These are phyloP conservation scores for Anguilla rostrata DNA, from an alignment of 2,113 vertebrate genomes.

Conservation along the genomic window DNA sequence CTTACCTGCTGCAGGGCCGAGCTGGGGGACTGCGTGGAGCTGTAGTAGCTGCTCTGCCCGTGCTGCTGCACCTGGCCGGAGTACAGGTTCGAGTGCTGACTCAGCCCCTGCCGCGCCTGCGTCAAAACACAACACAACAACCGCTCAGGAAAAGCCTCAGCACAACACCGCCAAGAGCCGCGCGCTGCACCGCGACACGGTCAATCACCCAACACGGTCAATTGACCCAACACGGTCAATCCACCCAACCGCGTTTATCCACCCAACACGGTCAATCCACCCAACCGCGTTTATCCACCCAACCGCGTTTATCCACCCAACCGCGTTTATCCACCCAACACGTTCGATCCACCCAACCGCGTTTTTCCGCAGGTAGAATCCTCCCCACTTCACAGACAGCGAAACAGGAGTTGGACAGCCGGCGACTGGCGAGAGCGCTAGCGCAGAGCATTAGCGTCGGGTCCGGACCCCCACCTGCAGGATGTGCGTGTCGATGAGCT, in stretches of 20 bases:
- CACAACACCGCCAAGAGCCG: too few relatives aligned
- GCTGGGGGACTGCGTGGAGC: slow-evolving; percentile 88
- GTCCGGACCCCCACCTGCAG: slow-evolving; percentile 76
- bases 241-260: too few relatives aligned
- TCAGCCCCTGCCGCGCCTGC: slow-evolving; percentile 93
- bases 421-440: not conserved
- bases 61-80: slow-evolving; percentile 94
- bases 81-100: slow-evolving; percentile 94
- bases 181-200: too few relatives aligned
- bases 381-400: not conserved
- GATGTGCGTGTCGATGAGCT: slow-evolving; percentile 93
- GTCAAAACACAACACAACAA: slow-evolving; percentile 25
- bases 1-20: slow-evolving; percentile 93
- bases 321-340: too few relatives aligned
- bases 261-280: too few relatives aligned
- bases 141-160: not conserved
- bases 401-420: not conserved
- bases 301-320: too few relatives aligned
- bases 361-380: too few relatives aligned
- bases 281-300: too few relatives aligned
- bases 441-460: not conserved
- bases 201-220: too few relatives aligned
- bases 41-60: slow-evolving; percentile 94
- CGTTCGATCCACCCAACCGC: too few relatives aligned
- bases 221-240: too few relatives aligned